Evolutionary conservation across 1,140 invertebrate species (phyloP), one percentile per base, ranked within the genome.

Genomic region (Sarcophaga peregrina): DNA sequence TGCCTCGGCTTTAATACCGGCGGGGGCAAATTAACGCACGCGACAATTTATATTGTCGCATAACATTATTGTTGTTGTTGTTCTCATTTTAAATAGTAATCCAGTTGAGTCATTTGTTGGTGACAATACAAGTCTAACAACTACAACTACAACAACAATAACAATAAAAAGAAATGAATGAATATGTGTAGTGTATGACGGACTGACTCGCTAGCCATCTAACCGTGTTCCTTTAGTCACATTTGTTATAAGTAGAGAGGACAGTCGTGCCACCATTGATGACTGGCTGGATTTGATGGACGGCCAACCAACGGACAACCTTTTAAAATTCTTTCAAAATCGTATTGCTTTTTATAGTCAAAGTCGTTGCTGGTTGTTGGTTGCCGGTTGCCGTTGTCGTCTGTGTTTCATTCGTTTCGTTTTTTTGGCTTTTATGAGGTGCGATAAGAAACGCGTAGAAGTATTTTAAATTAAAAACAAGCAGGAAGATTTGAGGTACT

Each of bases 271-370:
- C 17, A 68, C 48, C 75, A 52, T 78, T 78, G 47, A 46, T 75
- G 75, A 47, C 75, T 78, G 20, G 48, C 75, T 78, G n/a, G n/a
- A 48, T 11, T 81, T 54, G 17, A 47, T 62, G 75, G 48, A 54
- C 37, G 58, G 37, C 37, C 15, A 48, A 50, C 37, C 15, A 68
- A 17, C 58, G 48, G 48, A 10, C 47, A 88, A 87, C 87, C 87
- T 88, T 88, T 88, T 88, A 88, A 88, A 87, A 88, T 88, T 88
- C 87, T 87, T 87, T 68, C 25, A 37, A 37, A 4, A 37, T 37
- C 25, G 25, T 37, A 4, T 37, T 37, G 25, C 25, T 37, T 37
- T 37, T 37, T 37, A 37, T 37, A 37, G 25, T 4, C 25, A 58
- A 81, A 11, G 37, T 58, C 52, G 50, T 45, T 81, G 13, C 8